Evolutionary conservation across 2,797 vertebrate species (phyloP).

Genomic region (Sebastes nivosus): DNA sequence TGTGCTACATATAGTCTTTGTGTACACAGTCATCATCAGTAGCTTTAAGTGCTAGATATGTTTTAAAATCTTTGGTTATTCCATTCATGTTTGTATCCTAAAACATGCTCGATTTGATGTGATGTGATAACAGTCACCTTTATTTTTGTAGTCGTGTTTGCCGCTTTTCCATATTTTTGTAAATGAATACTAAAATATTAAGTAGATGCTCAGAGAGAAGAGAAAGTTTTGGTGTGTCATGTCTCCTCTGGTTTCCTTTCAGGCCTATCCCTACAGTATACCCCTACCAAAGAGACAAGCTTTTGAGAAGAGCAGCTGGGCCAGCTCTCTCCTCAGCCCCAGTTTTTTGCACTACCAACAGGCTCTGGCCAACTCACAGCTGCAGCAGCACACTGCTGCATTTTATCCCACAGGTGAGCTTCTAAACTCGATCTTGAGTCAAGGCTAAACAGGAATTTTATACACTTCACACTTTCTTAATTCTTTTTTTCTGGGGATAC

Average conservation of each 20-base stretch:
- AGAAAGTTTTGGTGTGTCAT: constrained; percentile 14
- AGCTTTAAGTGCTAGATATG: constrained; percentile 51
- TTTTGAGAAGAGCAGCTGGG: constrained; percentile 93
- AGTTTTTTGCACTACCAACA: constrained; percentile 97
- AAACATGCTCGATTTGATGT: constrained; percentile 44
- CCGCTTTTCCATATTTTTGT: constrained; percentile 14
- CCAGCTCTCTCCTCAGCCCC: constrained; percentile 90
- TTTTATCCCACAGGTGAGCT: constrained; percentile 77
- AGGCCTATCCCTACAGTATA: constrained; percentile 92
- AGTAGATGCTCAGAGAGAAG: not conserved
- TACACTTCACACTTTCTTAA: not conserved
- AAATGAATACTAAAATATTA: constrained; percentile 35
- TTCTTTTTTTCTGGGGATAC: not conserved
- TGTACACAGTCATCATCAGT: constrained; percentile 67
- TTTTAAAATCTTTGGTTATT: constrained; percentile 46
- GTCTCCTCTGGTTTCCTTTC: constrained; percentile 60
- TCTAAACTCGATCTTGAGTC: not conserved
- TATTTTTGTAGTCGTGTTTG: constrained; percentile 50
- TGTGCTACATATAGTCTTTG: constrained; percentile 68
- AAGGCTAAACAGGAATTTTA: not conserved
- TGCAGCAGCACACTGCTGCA: constrained; percentile 86
- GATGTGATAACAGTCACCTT: constrained; percentile 51
- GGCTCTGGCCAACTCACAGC: constrained; percentile 90
- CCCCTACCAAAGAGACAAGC: constrained; percentile 98
- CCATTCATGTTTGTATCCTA: constrained; percentile 55